A percentile compares a stretch with the other conserved stretches of the same genome.
phyloP scores from a whole-genome alignment of 2,113 vertebrate species.

The Scartelaos histophorus region DNA sequence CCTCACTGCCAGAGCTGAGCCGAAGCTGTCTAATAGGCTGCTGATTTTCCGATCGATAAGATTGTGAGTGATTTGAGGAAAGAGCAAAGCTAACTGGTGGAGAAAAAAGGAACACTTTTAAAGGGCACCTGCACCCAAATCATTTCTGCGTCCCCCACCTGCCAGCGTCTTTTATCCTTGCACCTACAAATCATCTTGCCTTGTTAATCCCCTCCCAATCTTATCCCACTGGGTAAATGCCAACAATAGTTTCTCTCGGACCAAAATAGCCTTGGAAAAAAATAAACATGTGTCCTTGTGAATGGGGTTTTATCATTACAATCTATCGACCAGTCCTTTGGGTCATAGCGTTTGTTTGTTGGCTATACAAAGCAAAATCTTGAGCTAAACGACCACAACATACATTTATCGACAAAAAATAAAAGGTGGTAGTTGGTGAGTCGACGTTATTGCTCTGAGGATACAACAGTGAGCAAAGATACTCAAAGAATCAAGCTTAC shows the following conservation, averaged over 20 bases:
- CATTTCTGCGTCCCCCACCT: constrained; percentile 29
- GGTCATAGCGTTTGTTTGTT: constrained; percentile 53
- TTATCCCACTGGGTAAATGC: constrained; percentile 41
- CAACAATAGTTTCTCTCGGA: constrained; percentile 22
- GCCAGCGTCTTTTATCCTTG: constrained; percentile 22
- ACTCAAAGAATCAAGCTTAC: constrained; percentile 61
- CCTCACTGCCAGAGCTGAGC: constrained; percentile 25
- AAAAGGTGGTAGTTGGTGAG: constrained; percentile 43
- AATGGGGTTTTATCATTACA: constrained; percentile 18
- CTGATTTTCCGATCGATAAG: constrained; percentile 60
- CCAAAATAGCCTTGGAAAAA: constrained; percentile 17
- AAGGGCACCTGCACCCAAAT: constrained; percentile 39
- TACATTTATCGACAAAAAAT: constrained; percentile 51
- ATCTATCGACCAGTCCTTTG: constrained; percentile 25
- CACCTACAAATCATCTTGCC: constrained; percentile 43
- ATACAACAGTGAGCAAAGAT: constrained; percentile 51
- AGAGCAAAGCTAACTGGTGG: constrained; percentile 29
- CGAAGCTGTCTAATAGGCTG: constrained; percentile 57
- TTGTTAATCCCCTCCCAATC: constrained; percentile 49
- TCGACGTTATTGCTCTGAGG: constrained; percentile 66
- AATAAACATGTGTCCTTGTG: constrained; percentile 9
- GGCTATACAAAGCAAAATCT: constrained; percentile 46
- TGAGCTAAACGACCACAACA: constrained; percentile 45
- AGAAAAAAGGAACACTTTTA: constrained; percentile 36
- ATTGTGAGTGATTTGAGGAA: constrained; percentile 44